Percentiles rank a stretch among this genome's conserved stretches.
phyloP scores from a whole-genome alignment of 2,888 invertebrate species.

The Lagria hirta region DNA sequence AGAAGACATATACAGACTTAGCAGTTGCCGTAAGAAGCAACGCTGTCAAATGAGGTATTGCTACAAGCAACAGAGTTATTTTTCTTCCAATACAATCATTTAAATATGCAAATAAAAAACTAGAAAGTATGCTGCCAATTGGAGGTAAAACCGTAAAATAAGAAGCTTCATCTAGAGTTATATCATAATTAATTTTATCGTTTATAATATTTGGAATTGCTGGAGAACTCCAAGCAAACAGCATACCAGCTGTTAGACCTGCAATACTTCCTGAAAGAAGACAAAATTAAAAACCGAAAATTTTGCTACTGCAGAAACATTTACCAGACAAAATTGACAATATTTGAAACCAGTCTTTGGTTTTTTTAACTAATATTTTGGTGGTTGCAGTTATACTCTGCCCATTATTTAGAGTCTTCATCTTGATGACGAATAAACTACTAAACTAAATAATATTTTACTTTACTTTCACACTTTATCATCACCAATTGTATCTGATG shows the following conservation, averaged over 20 bases:
- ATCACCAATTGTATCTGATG: too few relatives aligned
- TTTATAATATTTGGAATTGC: slow-evolving; percentile 43
- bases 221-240: slow-evolving; percentile 46
- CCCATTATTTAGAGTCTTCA: too few relatives aligned
- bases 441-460: too few relatives aligned
- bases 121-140: slow-evolving; percentile 23
- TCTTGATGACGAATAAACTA: too few relatives aligned
- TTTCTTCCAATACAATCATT: slow-evolving; percentile 35
- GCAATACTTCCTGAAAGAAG: slow-evolving; percentile 22
- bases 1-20: slow-evolving; percentile 39
- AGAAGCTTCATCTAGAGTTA: slow-evolving; percentile 45
- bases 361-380: too few relatives aligned
- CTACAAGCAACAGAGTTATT: slow-evolving; percentile 33
- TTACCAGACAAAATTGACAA: slow-evolving; percentile 20
- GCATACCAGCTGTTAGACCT: slow-evolving; percentile 35
- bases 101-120: slow-evolving; percentile 25
- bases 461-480: too few relatives aligned
- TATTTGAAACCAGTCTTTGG: slow-evolving; percentile 25
- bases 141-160: slow-evolving; percentile 45
- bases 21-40: slow-evolving; percentile 37
- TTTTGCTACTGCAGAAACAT: too few relatives aligned
- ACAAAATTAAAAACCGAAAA: too few relatives aligned
- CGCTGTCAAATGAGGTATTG: slow-evolving; percentile 38
- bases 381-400: too few relatives aligned
- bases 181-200: slow-evolving; percentile 38